Evolutionary conservation across 2,113 vertebrate genomes (phyloP), one percentile per base, ranked within the genome.

Genomic region (Pelobates fuscus): DNA sequence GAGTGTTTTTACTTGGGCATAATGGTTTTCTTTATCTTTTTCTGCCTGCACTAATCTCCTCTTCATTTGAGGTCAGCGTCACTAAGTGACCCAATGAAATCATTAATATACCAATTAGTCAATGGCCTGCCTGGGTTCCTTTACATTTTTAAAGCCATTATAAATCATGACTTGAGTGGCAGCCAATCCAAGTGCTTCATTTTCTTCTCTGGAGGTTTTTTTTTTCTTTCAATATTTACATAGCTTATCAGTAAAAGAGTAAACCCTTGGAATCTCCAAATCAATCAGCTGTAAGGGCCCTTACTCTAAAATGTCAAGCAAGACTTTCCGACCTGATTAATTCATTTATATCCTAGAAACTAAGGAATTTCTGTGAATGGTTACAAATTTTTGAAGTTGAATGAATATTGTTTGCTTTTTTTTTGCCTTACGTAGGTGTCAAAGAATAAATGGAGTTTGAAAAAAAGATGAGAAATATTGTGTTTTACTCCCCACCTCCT

Each of bases 61-160:
- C 72, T 58, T 29, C 17, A 32, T 27, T 61, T 24, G n/a, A 61
- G 63, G 27, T 43, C 1, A 37, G 65, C 61, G 24, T 77, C 55
- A 77, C 67, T 68, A 68, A 77, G 65, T 60, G 55, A 49, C 64
- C 73, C 54, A 61, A 68, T 77, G 37, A 67, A 26, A 14, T 68
- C 55, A 77, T 77, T 77, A 77, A 68, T 68, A 77, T 25, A 61
- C 44, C 65, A 68, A 77, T 77, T 68, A 77, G 55, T 77, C 65
- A 61, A 27, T 14, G 10, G 64, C 23, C 73, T 49, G 72, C 26
- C 64, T 49, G 41, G 65, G 43, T 61, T 26, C 20, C 41, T 54
- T 61, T 60, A 30, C 55, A 60, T 67, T 76, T 60, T 65, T 18
- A 59, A 59, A 46, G 17, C 55, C 54, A 67, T 77, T 68, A 77